Percentiles rank a stretch among this genome's conserved stretches.
These are phyloP conservation scores for Temnothorax longispinosus DNA, from an alignment of 1,140 invertebrate species.

Conservation along the genomic window DNA sequence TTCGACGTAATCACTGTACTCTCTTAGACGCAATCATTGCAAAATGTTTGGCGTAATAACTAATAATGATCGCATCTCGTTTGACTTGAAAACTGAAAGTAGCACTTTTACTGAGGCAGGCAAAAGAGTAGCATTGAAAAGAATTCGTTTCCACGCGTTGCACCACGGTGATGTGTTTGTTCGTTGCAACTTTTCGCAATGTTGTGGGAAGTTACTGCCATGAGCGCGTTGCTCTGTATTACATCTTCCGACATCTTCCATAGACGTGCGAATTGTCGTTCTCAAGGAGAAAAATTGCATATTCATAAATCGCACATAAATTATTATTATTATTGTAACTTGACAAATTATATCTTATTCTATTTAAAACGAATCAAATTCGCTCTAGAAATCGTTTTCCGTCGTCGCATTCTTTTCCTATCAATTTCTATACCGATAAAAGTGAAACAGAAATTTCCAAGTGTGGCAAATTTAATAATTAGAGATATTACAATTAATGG, in stretches of 20 bases:
- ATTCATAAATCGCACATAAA: too few species aligned
- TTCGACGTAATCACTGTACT: background rate
- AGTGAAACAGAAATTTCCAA: background rate
- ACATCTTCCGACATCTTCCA: constrained; percentile 44
- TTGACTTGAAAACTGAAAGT: background rate
- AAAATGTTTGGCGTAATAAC: background rate
- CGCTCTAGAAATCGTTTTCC: background rate
- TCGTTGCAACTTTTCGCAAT: constrained; percentile 48
- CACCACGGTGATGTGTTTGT: background rate
- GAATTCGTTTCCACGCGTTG: constrained; percentile 21
- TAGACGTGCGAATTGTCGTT: constrained; percentile 28
- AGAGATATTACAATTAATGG: background rate
- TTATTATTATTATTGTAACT: background rate
- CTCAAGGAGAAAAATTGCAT: background rate
- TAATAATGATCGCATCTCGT: constrained; percentile 1
- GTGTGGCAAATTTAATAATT: background rate
- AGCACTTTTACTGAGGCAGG: background rate
- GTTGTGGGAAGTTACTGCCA: constrained; percentile 58
- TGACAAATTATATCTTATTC: background rate
- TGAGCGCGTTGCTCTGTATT: constrained; percentile 1
- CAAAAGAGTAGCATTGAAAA: background rate
- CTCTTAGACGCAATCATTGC: background rate
- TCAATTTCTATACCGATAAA: background rate
- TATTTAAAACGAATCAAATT: background rate
- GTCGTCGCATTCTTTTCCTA: background rate